These are phyloP conservation scores for Calcarius lapponicus DNA, from an alignment of 2,797 vertebrate species.

Conservation along the genomic window DNA sequence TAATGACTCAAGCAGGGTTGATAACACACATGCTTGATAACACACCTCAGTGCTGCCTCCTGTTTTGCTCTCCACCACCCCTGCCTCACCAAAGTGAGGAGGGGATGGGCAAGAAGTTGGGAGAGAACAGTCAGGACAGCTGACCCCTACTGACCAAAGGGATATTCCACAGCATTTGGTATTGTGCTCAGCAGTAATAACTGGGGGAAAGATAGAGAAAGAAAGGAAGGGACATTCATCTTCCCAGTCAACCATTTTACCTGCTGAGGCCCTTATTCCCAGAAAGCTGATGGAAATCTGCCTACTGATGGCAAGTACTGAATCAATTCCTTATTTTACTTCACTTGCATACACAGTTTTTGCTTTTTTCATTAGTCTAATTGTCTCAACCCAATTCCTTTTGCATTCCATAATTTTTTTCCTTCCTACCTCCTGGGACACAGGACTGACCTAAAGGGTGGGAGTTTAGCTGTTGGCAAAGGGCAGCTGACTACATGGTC, in stretches of 20 bases:
- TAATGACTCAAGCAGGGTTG: background rate
- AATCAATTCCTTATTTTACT: background rate
- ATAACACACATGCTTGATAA: too few species aligned
- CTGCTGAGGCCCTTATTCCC: background rate
- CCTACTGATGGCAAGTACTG: background rate
- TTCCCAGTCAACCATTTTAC: background rate
- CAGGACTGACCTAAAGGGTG: background rate
- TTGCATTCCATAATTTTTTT: background rate
- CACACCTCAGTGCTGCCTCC: background rate
- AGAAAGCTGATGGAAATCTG: background rate
- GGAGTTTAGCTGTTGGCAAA: background rate
- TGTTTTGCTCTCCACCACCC: background rate
- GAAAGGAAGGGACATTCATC: background rate
- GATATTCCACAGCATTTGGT: too few species aligned
- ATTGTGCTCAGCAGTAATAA: background rate
- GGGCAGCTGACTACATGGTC: background rate
- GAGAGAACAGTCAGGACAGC: background rate
- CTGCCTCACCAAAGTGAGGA: background rate
- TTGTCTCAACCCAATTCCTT: background rate
- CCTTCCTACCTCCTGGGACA: background rate
- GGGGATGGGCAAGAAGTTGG: rapidly evolving
- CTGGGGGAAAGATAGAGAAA: background rate
- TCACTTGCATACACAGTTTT: background rate
- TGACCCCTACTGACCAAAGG: background rate
- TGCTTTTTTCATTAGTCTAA: background rate